Percentiles rank a stretch among this genome's conserved stretches.
Evolutionary conservation across 2,888 invertebrate genomes (phyloP).

Genomic region (Auanema freiburgensis): DNA sequence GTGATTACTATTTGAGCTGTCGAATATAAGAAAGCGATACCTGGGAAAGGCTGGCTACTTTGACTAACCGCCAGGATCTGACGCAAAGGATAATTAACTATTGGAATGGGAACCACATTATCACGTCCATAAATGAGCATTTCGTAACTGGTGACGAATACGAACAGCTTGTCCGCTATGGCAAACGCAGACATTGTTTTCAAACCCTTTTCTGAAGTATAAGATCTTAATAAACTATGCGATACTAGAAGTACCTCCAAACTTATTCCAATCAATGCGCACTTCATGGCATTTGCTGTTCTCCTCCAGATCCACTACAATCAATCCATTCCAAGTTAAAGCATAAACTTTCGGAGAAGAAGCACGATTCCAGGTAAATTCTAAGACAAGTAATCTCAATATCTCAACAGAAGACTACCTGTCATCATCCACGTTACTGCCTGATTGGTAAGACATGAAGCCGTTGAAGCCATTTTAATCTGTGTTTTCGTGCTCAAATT

Average conservation of each 20-base stretch:
- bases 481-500: slow-evolving; percentile 53
- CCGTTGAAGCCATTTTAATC: slow-evolving; percentile 51
- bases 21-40: slow-evolving; percentile 10
- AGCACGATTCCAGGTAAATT: slow-evolving; percentile 61
- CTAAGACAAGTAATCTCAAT: slow-evolving; percentile 16
- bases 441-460: slow-evolving; percentile 54
- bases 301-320: slow-evolving; percentile 37
- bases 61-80: slow-evolving; percentile 63
- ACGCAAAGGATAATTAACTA: slow-evolving; percentile 56
- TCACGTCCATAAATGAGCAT: slow-evolving; percentile 56
- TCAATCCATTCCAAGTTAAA: slow-evolving; percentile 60
- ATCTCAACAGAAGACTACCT: too few species aligned
- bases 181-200: slow-evolving; percentile 60
- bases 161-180: slow-evolving; percentile 62
- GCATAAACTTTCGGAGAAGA: slow-evolving; percentile 60
- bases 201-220: slow-evolving; percentile 55
- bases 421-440: slow-evolving; percentile 58
- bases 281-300: slow-evolving; percentile 54
- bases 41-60: slow-evolving; percentile 62
- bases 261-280: slow-evolving; percentile 59
- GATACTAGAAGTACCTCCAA: slow-evolving; percentile 44
- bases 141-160: slow-evolving; percentile 58
- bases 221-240: too few species aligned
- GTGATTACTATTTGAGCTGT: neutral
- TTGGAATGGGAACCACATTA: slow-evolving; percentile 50